phyloP scores from a whole-genome alignment of 2,888 invertebrate genomes.

The Acleris holmiana region DNA sequence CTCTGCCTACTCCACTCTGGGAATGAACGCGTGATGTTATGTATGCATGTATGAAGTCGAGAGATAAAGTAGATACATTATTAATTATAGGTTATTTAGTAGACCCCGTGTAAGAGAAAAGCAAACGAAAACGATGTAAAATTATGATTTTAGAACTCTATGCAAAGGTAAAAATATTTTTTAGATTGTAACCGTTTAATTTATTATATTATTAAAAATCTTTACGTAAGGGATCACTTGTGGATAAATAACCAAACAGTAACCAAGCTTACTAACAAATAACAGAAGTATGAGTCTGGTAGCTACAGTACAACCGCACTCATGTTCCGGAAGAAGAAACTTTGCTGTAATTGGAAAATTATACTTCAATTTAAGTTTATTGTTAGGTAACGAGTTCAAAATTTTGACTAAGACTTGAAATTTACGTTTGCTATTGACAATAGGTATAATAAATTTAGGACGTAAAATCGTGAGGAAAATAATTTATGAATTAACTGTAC shows the following conservation, averaged over 20 bases:
- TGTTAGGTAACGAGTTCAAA: slow-evolving; percentile 38
- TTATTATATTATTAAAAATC: no score
- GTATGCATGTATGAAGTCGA: no score
- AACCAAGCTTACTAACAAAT: background rate
- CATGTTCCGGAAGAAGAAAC: slow-evolving; percentile 36
- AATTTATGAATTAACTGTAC: no score
- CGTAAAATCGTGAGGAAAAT: no score
- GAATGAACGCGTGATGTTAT: no score
- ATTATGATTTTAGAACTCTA: background rate
- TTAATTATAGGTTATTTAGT: no score
- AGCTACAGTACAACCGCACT: slow-evolving; percentile 22
- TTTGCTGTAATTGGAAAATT: slow-evolving; percentile 39
- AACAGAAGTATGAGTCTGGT: background rate
- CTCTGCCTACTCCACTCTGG: no score
- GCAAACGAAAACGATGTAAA: background rate
- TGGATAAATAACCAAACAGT: background rate
- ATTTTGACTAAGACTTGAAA: slow-evolving; percentile 41
- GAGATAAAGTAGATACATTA: no score
- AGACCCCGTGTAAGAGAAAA: no score
- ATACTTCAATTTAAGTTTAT: slow-evolving; percentile 51
- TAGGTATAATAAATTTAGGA: background rate
- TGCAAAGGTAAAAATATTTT: background rate
- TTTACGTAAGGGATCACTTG: background rate
- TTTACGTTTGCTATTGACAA: slow-evolving; percentile 34
- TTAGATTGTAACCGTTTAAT: background rate